Conservation (phyloP, 1,140 invertebrate species). For the Mactra quadrangularis region DNA sequence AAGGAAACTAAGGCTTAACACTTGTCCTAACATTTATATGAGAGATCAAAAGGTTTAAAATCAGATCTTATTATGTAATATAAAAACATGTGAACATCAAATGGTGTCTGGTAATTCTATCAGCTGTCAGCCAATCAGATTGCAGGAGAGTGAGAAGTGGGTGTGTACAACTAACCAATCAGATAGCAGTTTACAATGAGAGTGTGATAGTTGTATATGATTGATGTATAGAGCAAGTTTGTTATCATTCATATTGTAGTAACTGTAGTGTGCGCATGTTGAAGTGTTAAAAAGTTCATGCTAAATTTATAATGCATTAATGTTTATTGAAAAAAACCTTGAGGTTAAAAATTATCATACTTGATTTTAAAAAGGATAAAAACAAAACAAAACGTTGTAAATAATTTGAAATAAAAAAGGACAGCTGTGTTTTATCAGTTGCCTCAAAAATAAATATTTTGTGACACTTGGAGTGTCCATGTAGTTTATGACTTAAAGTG, state of each 20-base stretch:
- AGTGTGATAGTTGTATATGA: conserved; percentile 37
- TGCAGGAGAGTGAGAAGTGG: conserved; percentile 27
- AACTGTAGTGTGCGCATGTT: conserved; percentile 18
- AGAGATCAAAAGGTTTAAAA: conserved; percentile 43
- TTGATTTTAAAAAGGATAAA: no score
- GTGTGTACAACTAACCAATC: conserved; percentile 39
- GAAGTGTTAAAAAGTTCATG: background rate
- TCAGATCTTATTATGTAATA: conserved; percentile 40
- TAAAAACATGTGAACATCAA: conserved; percentile 50
- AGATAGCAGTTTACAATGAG: conserved; percentile 10
- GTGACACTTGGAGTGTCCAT: conserved; percentile 4
- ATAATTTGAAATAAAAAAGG: no score
- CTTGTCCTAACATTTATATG: conserved; percentile 46
- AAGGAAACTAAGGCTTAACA: conserved; percentile 48
- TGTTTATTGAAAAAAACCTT: no score
- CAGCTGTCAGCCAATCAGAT: conserved; percentile 55
- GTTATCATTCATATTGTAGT: conserved; percentile 45
- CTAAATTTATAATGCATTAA: background rate
- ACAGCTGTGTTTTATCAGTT: no score
- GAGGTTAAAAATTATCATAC: no score
- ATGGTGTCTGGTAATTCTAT: conserved; percentile 36
- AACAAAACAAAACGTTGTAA: no score
- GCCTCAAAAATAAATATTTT: no score
- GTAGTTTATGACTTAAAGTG: conserved; percentile 19
- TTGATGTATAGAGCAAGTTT: conserved; percentile 55